Conservation (phyloP, 2,888 invertebrate genomes). For the Psococerastis gibbosa region DNA sequence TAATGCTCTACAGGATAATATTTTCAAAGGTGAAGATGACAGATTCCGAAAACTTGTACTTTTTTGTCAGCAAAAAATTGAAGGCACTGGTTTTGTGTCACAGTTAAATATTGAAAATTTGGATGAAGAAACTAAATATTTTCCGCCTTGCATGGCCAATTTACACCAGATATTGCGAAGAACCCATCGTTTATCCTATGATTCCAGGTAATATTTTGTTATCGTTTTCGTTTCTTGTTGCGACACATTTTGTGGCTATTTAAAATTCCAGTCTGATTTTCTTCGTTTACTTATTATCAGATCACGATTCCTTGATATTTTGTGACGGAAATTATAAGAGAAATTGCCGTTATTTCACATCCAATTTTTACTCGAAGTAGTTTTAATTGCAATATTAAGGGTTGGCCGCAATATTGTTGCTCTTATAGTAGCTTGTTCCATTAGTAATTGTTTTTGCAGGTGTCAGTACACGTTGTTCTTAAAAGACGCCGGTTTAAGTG, state of each 20-base stretch:
- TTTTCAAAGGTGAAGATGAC: constrained; percentile 3
- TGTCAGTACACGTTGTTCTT: constrained; percentile 7
- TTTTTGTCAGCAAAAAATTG: background rate
- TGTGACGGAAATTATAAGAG: no score
- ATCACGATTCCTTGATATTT: no score
- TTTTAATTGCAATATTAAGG: no score
- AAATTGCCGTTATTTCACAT: no score
- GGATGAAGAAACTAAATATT: constrained; percentile 3
- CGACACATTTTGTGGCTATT: background rate
- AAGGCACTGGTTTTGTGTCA: no score
- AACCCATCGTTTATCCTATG: constrained; percentile 4
- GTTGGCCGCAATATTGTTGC: no score
- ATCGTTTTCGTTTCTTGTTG: background rate
- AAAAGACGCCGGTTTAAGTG: constrained; percentile 5
- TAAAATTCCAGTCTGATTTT: background rate
- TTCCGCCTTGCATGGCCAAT: constrained; percentile 9
- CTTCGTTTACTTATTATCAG: no score
- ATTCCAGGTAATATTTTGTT: constrained; percentile 2
- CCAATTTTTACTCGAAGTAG: no score
- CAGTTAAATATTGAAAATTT: background rate
- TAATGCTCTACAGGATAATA: background rate
- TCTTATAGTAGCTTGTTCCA: no score
- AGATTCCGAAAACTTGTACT: background rate
- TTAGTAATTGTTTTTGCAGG: no score
- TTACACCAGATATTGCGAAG: constrained; percentile 1